Base-by-base conservation (phyloP, 2,797 vertebrate genomes). In the Crocidura indochinensis region DNA sequence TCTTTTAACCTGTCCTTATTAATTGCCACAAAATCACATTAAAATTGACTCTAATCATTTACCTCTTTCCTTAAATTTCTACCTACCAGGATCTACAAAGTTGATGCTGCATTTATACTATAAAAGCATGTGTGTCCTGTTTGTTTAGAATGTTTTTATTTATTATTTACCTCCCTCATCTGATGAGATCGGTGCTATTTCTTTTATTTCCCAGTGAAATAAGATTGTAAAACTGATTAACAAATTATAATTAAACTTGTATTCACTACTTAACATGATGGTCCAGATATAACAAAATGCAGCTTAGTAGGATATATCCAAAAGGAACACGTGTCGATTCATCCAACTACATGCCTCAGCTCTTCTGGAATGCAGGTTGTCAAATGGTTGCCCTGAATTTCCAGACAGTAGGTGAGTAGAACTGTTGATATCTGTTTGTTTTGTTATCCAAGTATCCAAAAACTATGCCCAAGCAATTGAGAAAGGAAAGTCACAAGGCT, bases 301-400 rank as follows among this genome's bases (percentile, higher is more conserved):
- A 99, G 96, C 98, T 99, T 84, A 99, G 99, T 97, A 98, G 99
- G 93, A 99, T 99, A 96, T 99, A 99, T 96, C 99, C 99, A 0
- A 99, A 99, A 98, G 99, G 99, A 91, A 99, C 99, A 0, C 98
- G 99, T 20, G 99, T 99, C 86, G 99, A 99, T 97, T 99, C 99
- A 14, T 99, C 99, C 3, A 99, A 99, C 98, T 99, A 99, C 96
- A 99, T 99, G 98, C 99, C 99, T 24, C 99, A 99, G 94, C 98
- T 99, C 87, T 99, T 99, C 96, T 99, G 99, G 99, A 99, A 99
- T 0, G 99, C 99, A 0, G 99, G 99, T 86, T 99, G 99, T 97
- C 99, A 99, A 94, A 98, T 99, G 97, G 99, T 99, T 26, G 99
- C 99, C 10, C 98, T 99, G 65, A 99, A 99, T 97, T 99, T 99